Evolutionary conservation across 2,113 vertebrate genomes (phyloP).

Genomic region (Hiodon tergisus): DNA sequence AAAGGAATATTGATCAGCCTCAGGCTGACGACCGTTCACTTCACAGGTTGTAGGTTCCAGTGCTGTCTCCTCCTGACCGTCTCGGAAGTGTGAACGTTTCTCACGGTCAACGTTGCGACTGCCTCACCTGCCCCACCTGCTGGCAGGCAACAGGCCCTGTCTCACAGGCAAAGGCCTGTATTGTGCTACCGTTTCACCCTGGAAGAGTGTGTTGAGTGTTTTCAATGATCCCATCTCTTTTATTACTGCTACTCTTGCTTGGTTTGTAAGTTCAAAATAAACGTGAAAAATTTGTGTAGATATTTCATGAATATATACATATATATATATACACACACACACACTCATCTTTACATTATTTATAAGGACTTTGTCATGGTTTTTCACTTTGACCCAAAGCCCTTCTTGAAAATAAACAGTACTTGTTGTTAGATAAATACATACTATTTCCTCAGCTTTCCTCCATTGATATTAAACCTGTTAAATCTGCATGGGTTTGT

Average conservation of each 20-base stretch:
- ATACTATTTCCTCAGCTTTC: constrained; percentile 22
- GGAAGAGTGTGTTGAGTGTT: no score
- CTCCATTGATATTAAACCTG: background rate
- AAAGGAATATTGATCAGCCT: no score
- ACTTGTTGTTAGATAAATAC: constrained; percentile 42
- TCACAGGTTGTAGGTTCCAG: no score
- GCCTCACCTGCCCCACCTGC: background rate
- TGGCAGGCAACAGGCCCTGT: no score
- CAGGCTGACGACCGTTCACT: no score
- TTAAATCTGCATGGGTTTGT: background rate
- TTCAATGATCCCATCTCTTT: background rate
- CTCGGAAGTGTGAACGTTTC: background rate
- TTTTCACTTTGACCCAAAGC: constrained; percentile 55
- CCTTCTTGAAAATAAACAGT: constrained; percentile 59
- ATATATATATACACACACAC: constrained; percentile 50
- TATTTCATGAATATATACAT: constrained; percentile 34
- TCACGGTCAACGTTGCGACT: background rate
- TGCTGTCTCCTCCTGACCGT: background rate
- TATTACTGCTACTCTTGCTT: background rate
- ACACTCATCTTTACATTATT: constrained; percentile 54
- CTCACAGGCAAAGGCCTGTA: background rate
- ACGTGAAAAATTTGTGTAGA: background rate
- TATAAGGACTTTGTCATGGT: constrained; percentile 51
- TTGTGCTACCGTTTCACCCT: background rate
- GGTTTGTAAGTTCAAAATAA: background rate